phyloP scores from a whole-genome alignment of 2,113 vertebrate species.

The Sorex fumeus region DNA sequence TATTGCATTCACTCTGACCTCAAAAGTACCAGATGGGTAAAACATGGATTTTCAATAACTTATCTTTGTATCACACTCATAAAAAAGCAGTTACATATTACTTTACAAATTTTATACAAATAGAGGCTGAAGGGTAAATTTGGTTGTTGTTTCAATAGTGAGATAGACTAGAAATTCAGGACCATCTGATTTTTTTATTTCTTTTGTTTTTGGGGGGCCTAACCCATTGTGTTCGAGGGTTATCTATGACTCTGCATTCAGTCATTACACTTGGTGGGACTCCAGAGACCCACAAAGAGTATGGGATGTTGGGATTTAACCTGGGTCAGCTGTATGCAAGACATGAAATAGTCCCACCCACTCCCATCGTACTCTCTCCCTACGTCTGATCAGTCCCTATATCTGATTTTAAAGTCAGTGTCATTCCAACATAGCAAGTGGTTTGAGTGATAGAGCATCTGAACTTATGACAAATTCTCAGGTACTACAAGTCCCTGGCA shows the following conservation, averaged over 20 bases:
- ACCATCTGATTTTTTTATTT: too few species aligned
- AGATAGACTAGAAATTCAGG: background rate
- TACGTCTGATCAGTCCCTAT: too few species aligned
- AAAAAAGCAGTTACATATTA: background rate
- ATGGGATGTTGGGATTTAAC: too few species aligned
- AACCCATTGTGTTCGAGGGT: too few species aligned
- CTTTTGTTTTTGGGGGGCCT: too few species aligned
- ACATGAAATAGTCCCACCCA: too few species aligned
- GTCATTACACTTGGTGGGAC: too few species aligned
- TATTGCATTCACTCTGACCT: background rate
- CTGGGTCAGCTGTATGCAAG: too few species aligned
- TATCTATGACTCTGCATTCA: too few species aligned
- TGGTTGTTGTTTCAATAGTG: background rate
- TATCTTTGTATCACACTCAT: background rate
- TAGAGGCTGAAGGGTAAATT: background rate
- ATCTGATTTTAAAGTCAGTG: background rate
- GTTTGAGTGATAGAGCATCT: background rate
- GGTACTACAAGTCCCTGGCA: accelerated
- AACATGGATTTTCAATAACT: background rate
- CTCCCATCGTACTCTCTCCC: too few species aligned
- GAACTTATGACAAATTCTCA: background rate
- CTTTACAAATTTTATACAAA: background rate
- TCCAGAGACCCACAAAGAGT: too few species aligned
- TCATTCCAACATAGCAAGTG: background rate
- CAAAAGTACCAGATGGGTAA: too few species aligned